A percentile compares a stretch with the other conserved stretches of the same genome.
phyloP scores from a whole-genome alignment of 2,797 vertebrate genomes.

The Pagetopsis macropterus region DNA sequence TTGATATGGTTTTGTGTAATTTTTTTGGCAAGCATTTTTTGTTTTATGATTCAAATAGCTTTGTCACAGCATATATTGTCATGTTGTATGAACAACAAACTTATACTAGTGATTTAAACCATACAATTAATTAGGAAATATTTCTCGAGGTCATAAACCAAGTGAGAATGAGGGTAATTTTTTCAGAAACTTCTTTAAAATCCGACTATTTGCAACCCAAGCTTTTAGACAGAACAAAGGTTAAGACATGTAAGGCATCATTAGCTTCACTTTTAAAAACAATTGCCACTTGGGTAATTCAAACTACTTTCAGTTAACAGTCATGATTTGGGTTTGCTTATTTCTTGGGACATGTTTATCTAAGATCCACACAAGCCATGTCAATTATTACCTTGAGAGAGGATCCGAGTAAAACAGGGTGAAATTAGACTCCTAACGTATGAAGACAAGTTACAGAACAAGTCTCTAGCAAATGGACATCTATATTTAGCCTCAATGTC shows the following conservation, averaged over 20 bases:
- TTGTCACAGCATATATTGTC: neutral
- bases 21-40: neutral
- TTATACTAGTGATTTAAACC: too few relatives aligned
- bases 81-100: too few relatives aligned
- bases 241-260: too few relatives aligned
- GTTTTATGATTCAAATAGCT: neutral
- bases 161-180: too few relatives aligned
- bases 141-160: too few relatives aligned
- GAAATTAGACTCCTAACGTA: slow-evolving; percentile 6
- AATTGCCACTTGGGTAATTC: too few relatives aligned
- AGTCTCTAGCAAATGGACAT: slow-evolving; percentile 13
- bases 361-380: neutral
- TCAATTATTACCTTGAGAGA: neutral
- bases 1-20: neutral
- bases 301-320: neutral
- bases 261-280: too few relatives aligned
- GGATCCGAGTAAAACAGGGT: neutral
- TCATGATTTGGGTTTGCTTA: neutral
- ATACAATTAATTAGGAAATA: too few relatives aligned
- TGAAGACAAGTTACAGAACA: neutral
- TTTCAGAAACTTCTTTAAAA: too few relatives aligned
- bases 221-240: too few relatives aligned
- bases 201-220: too few relatives aligned
- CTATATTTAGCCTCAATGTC: slow-evolving; percentile 23
- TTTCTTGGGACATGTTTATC: neutral